phyloP scores from a whole-genome alignment of 2,888 invertebrate genomes.

The Parochlus steinenii region DNA sequence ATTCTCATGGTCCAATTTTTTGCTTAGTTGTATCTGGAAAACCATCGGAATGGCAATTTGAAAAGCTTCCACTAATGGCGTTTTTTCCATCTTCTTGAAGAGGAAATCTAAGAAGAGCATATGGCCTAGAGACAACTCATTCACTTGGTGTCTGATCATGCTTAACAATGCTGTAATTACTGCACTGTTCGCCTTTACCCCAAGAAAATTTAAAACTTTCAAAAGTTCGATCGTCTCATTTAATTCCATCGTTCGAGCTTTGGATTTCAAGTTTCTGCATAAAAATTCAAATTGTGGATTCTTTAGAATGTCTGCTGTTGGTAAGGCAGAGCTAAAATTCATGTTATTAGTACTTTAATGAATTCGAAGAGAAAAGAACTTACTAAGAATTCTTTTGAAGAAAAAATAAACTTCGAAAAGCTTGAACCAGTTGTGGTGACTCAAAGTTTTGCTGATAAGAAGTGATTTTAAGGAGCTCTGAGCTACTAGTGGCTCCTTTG shows the following conservation, averaged over 20 bases:
- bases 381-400: too few species aligned
- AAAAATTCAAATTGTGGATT: slow-evolving; percentile 39
- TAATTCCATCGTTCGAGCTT: slow-evolving; percentile 34
- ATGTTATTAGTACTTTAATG: too few species aligned
- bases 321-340: slow-evolving; percentile 18
- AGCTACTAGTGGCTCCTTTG: too few species aligned
- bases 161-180: slow-evolving; percentile 47
- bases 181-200: slow-evolving; percentile 38
- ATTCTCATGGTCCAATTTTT: slow-evolving; percentile 39
- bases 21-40: slow-evolving; percentile 42
- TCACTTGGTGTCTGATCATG: slow-evolving; percentile 41
- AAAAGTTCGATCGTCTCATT: slow-evolving; percentile 40
- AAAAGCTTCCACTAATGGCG: slow-evolving; percentile 44
- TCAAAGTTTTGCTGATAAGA: too few species aligned
- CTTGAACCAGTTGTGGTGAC: too few species aligned
- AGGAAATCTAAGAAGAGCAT: slow-evolving; percentile 45
- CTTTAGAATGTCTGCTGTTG: slow-evolving; percentile 31
- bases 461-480: too few species aligned
- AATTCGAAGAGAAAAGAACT: too few species aligned
- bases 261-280: slow-evolving; percentile 38
- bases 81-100: slow-evolving; percentile 32
- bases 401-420: too few species aligned
- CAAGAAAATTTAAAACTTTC: slow-evolving; percentile 39
- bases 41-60: slow-evolving; percentile 46
- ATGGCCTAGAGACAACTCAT: slow-evolving; percentile 39